These are phyloP conservation scores for Philereme vetulata DNA, from an alignment of 2,888 invertebrate genomes.

Conservation along the genomic window DNA sequence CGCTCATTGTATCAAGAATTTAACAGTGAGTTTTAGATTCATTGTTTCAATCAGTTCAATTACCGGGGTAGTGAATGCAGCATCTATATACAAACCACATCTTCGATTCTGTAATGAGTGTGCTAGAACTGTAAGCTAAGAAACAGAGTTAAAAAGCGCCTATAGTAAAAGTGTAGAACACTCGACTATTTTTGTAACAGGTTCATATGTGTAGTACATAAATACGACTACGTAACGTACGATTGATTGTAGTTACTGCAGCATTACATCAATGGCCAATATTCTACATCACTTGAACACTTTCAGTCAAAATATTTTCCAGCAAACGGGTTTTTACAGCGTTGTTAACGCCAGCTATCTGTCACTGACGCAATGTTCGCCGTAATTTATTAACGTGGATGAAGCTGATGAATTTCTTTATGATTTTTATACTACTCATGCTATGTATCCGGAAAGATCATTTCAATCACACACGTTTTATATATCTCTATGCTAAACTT, in stretches of 20 bases:
- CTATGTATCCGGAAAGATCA: conserved; percentile 28
- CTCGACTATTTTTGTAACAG: no score
- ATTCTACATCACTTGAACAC: conserved; percentile 1
- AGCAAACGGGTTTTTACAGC: conserved; percentile 24
- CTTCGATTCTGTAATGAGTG: no score
- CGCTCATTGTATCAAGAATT: conserved; percentile 51
- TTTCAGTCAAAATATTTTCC: conserved; percentile 21
- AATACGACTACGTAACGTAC: no score
- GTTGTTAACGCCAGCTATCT: conserved; percentile 26
- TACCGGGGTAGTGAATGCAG: not conserved
- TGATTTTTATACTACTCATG: conserved; percentile 26
- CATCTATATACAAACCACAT: no score
- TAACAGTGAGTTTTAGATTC: conserved; percentile 17
- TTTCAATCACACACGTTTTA: conserved; percentile 18
- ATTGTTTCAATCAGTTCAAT: conserved; percentile 13
- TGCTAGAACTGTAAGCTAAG: no score
- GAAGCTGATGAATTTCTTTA: conserved; percentile 24
- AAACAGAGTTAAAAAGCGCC: no score
- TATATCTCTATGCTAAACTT: conserved; percentile 9
- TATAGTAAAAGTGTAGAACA: no score
- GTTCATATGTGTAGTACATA: no score
- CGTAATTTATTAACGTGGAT: conserved; percentile 28
- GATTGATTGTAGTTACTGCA: no score
- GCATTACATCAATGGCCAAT: not conserved
- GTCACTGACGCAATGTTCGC: conserved; percentile 32